phyloP scores from a whole-genome alignment of 2,113 vertebrate genomes.

The Ceyx melanurus region DNA sequence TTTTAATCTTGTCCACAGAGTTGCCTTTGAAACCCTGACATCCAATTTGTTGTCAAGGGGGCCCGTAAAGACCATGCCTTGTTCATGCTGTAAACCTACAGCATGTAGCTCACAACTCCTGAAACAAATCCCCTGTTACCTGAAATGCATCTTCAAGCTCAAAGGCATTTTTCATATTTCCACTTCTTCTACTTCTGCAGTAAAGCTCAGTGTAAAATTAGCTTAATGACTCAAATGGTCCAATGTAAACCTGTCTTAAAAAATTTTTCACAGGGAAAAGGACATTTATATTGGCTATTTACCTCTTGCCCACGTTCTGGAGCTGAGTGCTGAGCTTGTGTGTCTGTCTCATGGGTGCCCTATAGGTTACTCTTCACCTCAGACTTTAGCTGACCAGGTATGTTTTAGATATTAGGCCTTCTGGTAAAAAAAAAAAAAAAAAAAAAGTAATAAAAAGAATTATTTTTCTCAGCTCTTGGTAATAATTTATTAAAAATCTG shows the following conservation, averaged over 20 bases:
- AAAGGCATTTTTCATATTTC: background rate
- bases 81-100: background rate
- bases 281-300: constrained; percentile 94
- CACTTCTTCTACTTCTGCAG: background rate
- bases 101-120: background rate
- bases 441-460: background rate
- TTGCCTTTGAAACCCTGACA: background rate
- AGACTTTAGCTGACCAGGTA: constrained; percentile 94
- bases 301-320: constrained; percentile 93
- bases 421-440: background rate
- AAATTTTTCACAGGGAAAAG: constrained; percentile 78
- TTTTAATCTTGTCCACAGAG: background rate
- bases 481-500: background rate
- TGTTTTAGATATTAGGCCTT: background rate
- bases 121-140: rapidly evolving
- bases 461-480: background rate
- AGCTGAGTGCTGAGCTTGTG: constrained; percentile 91
- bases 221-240: background rate
- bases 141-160: background rate
- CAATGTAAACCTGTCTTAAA: background rate
- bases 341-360: constrained; percentile 88
- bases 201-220: background rate
- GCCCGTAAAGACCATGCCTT: background rate
- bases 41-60: background rate
- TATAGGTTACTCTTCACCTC: constrained; percentile 94